Evolutionary conservation across 2,888 invertebrate species (phyloP), one percentile per base, ranked within the genome.

Genomic region (Taenaris catops): DNA sequence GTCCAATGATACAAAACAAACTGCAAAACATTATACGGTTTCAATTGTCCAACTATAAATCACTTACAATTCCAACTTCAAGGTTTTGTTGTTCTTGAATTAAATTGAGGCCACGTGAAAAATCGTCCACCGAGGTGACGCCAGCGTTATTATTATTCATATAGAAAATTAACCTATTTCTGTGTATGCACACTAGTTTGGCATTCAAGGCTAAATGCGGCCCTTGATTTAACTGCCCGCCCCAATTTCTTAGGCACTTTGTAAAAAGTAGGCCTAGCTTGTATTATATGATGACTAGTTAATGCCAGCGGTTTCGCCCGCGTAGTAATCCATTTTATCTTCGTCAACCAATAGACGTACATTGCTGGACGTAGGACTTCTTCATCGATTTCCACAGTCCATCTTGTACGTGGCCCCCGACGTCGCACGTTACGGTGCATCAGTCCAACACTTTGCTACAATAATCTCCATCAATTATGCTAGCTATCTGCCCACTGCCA

Each of bases 171-270:
- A 44, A 45, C 36, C 27, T 41, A 37, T 43, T 41, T 35, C 25
- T 38, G 34, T 38, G 39, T 41, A 44, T 41, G 25, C 31, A 46
- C 39, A 38, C 34, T 25, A 23, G 31, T 34, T 38, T 37, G 12
- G 26, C 24, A 27, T 32, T 41, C 46, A 46, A 49, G 46, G 46
- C 25, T 36, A 28, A 8, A 10, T 33, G 36, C 35, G 38, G 33
- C 37, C 37, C 40, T 20, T 28, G 38, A 18, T 18, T 17, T 23
- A 34, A 40, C 31, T 32, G 39, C 37, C 34, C 9, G 42, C 37
- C 44, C 35, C 37, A 46, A 46, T 44, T 48, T 46, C 38, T 46
- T 16, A 28, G 28, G 17, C 23, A 28, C 25, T 32, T 44, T 27
- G 29, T 37, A 26, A 35, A 38, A 33, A 32, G 10, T 28, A 3